Conservation (phyloP, 2,797 vertebrate species). For the Aeoliscus strigatus region DNA sequence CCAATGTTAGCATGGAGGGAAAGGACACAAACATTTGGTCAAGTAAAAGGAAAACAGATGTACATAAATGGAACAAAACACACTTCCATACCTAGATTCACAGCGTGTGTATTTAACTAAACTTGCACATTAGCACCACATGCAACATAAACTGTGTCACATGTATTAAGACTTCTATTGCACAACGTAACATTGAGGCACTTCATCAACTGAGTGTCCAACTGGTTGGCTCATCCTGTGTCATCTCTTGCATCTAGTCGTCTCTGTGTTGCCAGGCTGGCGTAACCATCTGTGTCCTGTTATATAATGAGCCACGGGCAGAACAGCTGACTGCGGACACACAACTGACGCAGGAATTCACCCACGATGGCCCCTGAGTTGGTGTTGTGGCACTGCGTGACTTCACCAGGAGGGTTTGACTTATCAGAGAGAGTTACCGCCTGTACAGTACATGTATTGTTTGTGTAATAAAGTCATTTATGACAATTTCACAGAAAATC, state of each 20-base stretch:
- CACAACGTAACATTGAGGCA: background rate
- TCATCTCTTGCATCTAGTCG: slow-evolving; percentile 9
- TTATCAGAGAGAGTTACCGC: background rate
- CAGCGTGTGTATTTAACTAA: background rate
- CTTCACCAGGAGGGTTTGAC: slow-evolving; percentile 15
- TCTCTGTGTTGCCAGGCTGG: slow-evolving; percentile 16
- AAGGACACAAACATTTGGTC: no score
- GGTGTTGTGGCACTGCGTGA: slow-evolving; percentile 21
- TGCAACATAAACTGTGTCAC: background rate
- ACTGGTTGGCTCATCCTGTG: slow-evolving; percentile 9
- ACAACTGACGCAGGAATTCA: slow-evolving; percentile 33
- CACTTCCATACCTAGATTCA: no score
- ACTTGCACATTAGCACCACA: background rate
- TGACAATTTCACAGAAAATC: slow-evolving; percentile 1
- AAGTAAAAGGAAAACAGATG: no score
- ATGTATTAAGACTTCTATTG: no score
- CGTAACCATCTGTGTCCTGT: slow-evolving; percentile 20
- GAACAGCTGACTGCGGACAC: slow-evolving; percentile 41
- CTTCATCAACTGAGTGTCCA: slow-evolving; percentile 3
- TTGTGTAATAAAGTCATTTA: slow-evolving; percentile 1
- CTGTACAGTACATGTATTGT: slow-evolving; percentile 15
- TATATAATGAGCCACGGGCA: slow-evolving; percentile 27
- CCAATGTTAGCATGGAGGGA: no score
- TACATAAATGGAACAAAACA: no score
- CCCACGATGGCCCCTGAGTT: slow-evolving; percentile 27